Evolutionary conservation across 2,113 vertebrate species (phyloP).

Genomic region (Coturnix japonica): DNA sequence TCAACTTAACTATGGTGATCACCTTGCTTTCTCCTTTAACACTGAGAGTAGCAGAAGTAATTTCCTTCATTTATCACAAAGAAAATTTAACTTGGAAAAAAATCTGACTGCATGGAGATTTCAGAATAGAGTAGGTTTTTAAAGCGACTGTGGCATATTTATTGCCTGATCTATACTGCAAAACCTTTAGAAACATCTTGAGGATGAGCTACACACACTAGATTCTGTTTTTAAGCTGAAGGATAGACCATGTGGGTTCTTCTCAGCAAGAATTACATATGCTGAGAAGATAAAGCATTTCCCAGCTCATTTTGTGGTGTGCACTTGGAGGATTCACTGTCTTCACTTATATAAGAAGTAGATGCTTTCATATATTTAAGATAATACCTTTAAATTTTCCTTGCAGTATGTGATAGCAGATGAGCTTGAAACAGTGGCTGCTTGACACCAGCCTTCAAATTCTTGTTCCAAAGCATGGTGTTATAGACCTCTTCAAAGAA

Average conservation of each 20-base stretch:
- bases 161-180: not conserved
- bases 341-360: not conserved
- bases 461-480: not conserved
- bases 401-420: not conserved
- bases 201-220: not conserved
- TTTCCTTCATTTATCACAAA: not conserved
- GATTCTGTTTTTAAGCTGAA: not conserved
- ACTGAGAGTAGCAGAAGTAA: not conserved
- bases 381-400: not conserved
- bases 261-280: not conserved
- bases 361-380: not conserved
- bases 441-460: not conserved
- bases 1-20: not conserved
- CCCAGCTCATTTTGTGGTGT: not conserved
- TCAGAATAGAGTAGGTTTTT: not conserved
- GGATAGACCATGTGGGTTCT: not conserved
- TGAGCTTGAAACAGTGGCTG: not conserved
- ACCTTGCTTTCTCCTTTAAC: not conserved
- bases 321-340: not conserved
- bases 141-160: not conserved
- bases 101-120: not conserved
- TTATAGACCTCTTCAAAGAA: slow-evolving; percentile 2
- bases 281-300: not conserved
- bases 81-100: not conserved
- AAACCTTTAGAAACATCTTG: not conserved